Conservation (phyloP, 2,113 vertebrate species). For the Saimiri boliviensis region DNA sequence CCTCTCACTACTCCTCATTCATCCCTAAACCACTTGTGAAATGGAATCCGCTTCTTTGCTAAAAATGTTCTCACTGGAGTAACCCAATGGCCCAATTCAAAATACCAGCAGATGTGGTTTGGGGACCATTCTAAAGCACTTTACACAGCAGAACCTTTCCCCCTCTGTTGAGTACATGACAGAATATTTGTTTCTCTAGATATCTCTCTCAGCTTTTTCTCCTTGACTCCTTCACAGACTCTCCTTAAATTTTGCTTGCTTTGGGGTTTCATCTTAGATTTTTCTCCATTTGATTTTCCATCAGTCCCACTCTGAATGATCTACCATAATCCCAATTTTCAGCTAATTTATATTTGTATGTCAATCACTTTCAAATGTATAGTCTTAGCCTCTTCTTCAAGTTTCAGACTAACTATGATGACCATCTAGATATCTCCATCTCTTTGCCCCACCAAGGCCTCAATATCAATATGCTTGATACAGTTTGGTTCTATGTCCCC, state of each 20-base stretch:
- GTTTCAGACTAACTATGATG: neutral
- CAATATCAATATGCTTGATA: neutral
- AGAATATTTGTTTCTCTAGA: neutral
- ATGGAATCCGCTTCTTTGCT: no score
- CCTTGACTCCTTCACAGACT: neutral
- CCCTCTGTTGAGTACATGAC: neutral
- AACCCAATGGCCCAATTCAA: neutral
- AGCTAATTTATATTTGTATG: neutral
- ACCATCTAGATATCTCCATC: neutral
- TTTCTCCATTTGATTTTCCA: neutral
- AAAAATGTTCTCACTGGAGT: neutral
- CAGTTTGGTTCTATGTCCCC: no score
- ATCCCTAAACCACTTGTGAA: neutral
- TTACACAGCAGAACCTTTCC: rapidly evolving
- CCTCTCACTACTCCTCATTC: neutral
- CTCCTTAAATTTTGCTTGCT: neutral
- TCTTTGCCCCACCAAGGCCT: neutral
- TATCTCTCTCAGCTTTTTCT: neutral
- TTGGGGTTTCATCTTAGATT: neutral
- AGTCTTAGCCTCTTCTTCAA: neutral
- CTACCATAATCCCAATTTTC: neutral
- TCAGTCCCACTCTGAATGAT: neutral
- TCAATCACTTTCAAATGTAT: neutral
- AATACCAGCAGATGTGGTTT: neutral
- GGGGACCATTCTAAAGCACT: neutral